phyloP scores from a whole-genome alignment of 2,113 vertebrate species.

The Ivindomyrus marchei region DNA sequence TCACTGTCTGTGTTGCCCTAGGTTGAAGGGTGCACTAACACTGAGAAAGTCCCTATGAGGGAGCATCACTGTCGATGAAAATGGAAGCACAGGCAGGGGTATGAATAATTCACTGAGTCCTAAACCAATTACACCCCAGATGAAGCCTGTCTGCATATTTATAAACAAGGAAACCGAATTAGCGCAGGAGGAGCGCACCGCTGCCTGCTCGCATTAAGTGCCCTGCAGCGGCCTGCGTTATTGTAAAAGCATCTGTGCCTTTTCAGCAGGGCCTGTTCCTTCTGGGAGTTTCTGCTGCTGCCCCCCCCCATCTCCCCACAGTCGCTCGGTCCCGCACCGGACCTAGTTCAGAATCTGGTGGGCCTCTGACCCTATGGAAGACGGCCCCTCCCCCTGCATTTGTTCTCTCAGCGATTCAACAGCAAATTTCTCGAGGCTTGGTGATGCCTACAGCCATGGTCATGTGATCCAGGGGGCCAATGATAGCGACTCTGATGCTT shows the following conservation, averaged over 20 bases:
- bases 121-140: neutral
- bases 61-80: neutral
- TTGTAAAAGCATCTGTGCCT: neutral
- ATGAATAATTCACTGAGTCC: constrained; percentile 11
- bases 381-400: neutral
- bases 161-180: constrained; percentile 13
- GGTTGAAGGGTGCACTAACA: neutral
- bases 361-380: neutral
- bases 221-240: neutral
- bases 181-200: neutral
- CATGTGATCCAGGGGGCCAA: neutral
- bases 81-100: neutral
- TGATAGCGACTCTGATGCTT: neutral
- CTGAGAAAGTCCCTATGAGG: neutral
- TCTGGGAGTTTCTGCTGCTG: neutral
- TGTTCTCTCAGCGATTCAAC: neutral
- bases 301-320: neutral
- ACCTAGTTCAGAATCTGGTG: neutral
- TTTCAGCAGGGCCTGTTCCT: neutral
- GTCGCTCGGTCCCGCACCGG: neutral
- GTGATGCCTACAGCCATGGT: neutral
- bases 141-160: constrained; percentile 8
- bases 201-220: neutral
- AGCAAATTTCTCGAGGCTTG: neutral
- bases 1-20: neutral